Conservation (phyloP, 2,113 vertebrate genomes). For the Rhadina sibilatrix region DNA sequence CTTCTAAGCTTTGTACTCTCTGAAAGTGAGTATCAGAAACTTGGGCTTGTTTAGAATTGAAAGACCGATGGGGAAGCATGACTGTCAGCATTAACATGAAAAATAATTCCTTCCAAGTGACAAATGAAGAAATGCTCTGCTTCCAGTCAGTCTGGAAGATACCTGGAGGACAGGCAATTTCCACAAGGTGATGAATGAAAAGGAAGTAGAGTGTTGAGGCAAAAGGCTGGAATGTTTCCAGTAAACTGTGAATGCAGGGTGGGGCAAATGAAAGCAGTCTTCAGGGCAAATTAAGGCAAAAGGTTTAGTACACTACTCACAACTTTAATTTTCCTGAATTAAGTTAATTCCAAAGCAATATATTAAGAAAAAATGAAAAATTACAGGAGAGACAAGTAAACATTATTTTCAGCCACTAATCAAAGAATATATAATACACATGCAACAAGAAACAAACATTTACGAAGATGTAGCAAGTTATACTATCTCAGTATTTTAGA, state of each 20-base stretch:
- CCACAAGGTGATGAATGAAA: conserved; percentile 51
- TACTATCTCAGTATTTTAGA: neutral
- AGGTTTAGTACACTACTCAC: neutral
- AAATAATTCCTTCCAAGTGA: conserved; percentile 23
- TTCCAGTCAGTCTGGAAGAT: conserved; percentile 24
- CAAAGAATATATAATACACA: neutral
- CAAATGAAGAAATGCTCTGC: conserved; percentile 24
- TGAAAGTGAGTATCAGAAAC: neutral
- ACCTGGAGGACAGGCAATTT: conserved; percentile 52
- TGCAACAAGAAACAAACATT: neutral
- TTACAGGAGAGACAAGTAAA: neutral
- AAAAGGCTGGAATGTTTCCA: conserved; percentile 39
- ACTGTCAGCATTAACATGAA: neutral
- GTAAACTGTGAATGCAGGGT: neutral
- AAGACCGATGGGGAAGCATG: neutral
- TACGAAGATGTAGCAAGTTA: neutral
- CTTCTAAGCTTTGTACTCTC: neutral
- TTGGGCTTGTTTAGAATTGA: conserved; percentile 16
- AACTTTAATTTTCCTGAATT: neutral
- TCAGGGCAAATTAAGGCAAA: neutral
- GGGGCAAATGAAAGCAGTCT: neutral
- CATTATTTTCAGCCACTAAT: neutral
- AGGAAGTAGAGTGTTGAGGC: conserved; percentile 36
- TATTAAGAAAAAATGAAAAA: neutral
- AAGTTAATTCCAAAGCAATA: neutral